A percentile compares a stretch with the other conserved stretches of the same genome.
Evolutionary conservation across 2,113 vertebrate species (phyloP).

Genomic region (Galemys pyrenaicus): DNA sequence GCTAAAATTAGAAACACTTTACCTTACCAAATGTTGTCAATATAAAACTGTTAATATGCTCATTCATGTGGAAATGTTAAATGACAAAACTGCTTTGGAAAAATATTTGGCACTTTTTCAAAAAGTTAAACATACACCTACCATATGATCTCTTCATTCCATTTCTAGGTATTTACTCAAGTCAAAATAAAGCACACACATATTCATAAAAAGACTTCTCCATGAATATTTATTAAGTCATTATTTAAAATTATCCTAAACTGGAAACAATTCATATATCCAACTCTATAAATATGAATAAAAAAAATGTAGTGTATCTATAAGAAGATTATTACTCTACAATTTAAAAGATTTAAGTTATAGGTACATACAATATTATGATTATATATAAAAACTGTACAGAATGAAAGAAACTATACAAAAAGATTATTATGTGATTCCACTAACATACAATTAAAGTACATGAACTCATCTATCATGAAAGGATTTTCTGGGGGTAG

Average conservation of each 20-base stretch:
- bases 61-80: background rate
- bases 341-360: background rate
- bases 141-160: background rate
- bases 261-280: background rate
- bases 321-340: background rate
- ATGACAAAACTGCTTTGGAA: background rate
- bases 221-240: background rate
- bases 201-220: background rate
- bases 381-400: background rate
- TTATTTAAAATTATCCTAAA: background rate
- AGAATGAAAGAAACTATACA: background rate
- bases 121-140: background rate
- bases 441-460: background rate
- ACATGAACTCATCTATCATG: background rate
- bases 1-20: background rate
- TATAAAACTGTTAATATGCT: background rate
- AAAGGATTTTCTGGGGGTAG: background rate
- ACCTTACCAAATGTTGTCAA: background rate
- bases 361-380: background rate
- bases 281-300: background rate
- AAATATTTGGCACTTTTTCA: background rate
- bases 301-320: background rate
- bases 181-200: background rate
- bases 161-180: background rate
- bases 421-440: background rate